A percentile compares a stretch with the other conserved stretches of the same genome.
These are phyloP conservation scores for Rhopilema esculentum DNA, from an alignment of 30 jellyfish, hydroid and myxozoan genomes.

Conservation along the genomic window DNA sequence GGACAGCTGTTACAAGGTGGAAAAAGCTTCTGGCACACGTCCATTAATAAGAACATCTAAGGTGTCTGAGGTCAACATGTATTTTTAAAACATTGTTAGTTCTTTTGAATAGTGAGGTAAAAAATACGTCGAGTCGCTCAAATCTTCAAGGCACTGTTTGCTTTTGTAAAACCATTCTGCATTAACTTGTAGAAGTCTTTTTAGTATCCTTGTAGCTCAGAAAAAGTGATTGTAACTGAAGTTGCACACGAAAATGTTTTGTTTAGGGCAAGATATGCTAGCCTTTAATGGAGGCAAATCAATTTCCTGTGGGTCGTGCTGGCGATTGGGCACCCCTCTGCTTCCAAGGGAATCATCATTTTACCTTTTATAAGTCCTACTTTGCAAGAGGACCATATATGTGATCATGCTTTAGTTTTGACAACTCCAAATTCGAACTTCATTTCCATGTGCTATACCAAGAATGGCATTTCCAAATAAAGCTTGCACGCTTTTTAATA, in stretches of 20 bases:
- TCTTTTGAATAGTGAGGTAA: not conserved
- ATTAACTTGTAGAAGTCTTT: not conserved
- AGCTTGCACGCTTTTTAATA: too few relatives aligned
- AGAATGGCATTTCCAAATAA: too few relatives aligned
- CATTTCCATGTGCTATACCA: too few relatives aligned
- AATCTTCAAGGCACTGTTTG: too few relatives aligned
- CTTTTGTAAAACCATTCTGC: not conserved
- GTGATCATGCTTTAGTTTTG: too few relatives aligned
- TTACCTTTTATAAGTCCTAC: too few relatives aligned
- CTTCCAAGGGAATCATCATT: too few relatives aligned
- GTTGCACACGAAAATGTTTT: not conserved
- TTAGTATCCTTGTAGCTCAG: not conserved
- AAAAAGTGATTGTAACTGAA: not conserved
- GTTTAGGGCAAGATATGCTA: not conserved
- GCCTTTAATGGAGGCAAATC: not conserved
- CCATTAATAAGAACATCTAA: not conserved
- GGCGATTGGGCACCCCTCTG: too few relatives aligned
- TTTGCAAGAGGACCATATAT: too few relatives aligned
- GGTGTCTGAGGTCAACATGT: too few relatives aligned
- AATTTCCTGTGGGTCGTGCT: not conserved
- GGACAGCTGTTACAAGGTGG: not conserved
- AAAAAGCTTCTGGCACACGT: not conserved
- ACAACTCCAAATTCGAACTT: too few relatives aligned
- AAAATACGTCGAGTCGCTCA: too few relatives aligned
- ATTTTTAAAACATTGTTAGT: not conserved